Conservation (phyloP, 1,140 invertebrate species). For the Lanistes nyassanus region DNA sequence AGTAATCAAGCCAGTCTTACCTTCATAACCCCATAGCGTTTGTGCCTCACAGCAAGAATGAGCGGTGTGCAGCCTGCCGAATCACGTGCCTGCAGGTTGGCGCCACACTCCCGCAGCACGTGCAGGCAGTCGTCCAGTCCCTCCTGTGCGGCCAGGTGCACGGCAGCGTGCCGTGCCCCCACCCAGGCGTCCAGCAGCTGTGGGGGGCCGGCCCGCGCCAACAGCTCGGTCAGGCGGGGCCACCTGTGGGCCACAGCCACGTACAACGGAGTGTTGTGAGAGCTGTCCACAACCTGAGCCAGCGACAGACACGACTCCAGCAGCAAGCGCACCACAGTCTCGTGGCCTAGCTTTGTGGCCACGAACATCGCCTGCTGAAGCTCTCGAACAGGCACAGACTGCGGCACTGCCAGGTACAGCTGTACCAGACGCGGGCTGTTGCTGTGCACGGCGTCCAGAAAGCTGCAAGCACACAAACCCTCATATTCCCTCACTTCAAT, state of each 20-base stretch:
- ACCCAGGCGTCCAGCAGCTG: conserved; percentile 25
- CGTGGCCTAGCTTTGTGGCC: conserved; percentile 1
- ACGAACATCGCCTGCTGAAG: conserved; percentile 13
- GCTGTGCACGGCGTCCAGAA: conserved; percentile 32
- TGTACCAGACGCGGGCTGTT: conserved; percentile 34
- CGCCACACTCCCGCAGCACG: conserved; percentile 42
- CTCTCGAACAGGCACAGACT: conserved; percentile 2
- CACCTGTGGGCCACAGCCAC: conserved; percentile 39
- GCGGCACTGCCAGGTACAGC: conserved; percentile 19
- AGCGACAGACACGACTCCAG: conserved; percentile 21
- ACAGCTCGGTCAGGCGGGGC: conserved; percentile 24
- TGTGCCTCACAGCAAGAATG: conserved; percentile 48
- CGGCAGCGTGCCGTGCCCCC: conserved; percentile 40
- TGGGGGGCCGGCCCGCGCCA: conserved; percentile 36
- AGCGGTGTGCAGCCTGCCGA: conserved; percentile 54
- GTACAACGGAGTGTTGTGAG: conserved; percentile 39
- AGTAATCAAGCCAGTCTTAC: background rate
- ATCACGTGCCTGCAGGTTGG: conserved; percentile 44
- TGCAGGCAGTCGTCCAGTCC: conserved; percentile 47
- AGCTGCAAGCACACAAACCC: conserved; percentile 26
- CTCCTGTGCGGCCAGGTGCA: conserved; percentile 53
- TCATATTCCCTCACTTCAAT: background rate
- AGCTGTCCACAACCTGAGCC: conserved; percentile 22
- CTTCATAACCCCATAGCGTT: conserved; percentile 39
- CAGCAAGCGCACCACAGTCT: conserved; percentile 5